phyloP scores from a whole-genome alignment of 2,888 invertebrate species.

The Parnassius orleans region DNA sequence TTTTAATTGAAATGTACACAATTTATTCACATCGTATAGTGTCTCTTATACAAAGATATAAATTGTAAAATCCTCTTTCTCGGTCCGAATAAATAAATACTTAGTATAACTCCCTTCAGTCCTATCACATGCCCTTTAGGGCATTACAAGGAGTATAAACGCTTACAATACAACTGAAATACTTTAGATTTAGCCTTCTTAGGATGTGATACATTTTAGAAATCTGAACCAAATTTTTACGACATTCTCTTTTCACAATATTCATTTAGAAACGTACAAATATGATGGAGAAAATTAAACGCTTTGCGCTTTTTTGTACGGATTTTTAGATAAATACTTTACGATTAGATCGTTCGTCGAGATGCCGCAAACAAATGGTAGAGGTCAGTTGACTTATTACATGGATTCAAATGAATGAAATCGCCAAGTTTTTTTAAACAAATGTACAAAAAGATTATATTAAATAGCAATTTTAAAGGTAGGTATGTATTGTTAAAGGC shows the following conservation, averaged over 20 bases:
- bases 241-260: slow-evolving; percentile 22
- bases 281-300: slow-evolving; percentile 19
- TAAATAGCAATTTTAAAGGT: slow-evolving; percentile 67
- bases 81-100: slow-evolving; percentile 79
- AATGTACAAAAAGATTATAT: slow-evolving; percentile 76
- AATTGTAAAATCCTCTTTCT: slow-evolving; percentile 77
- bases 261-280: slow-evolving; percentile 10
- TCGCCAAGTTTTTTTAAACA: slow-evolving; percentile 57
- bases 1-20: slow-evolving; percentile 75
- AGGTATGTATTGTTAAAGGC: slow-evolving; percentile 79
- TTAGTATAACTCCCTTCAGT: slow-evolving; percentile 64
- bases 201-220: slow-evolving; percentile 46
- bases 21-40: slow-evolving; percentile 79
- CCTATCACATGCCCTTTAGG: slow-evolving; percentile 67
- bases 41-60: slow-evolving; percentile 79
- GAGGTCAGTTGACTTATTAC: slow-evolving; percentile 36
- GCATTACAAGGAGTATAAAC: slow-evolving; percentile 57
- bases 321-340: slow-evolving; percentile 33
- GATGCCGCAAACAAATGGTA: slow-evolving; percentile 37
- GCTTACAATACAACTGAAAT: slow-evolving; percentile 56
- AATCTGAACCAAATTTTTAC: slow-evolving; percentile 29
- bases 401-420: slow-evolving; percentile 47
- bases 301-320: slow-evolving; percentile 27
- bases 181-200: slow-evolving; percentile 59
- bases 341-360: slow-evolving; percentile 32